Percentiles rank a stretch among this genome's conserved stretches.
Evolutionary conservation across 2,888 invertebrate genomes (phyloP).

Genomic region (Apodemia duryi): DNA sequence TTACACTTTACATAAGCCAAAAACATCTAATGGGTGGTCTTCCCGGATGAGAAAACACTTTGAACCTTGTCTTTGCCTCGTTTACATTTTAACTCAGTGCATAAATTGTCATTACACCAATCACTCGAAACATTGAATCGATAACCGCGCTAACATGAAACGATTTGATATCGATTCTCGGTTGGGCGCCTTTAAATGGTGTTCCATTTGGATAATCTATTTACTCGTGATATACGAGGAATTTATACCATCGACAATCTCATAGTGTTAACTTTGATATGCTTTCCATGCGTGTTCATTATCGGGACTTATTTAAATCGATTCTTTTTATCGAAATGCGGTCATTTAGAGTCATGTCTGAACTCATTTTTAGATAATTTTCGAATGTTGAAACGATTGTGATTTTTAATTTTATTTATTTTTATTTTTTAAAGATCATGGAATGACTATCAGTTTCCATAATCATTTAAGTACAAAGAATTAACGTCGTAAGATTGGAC

Average conservation of each 20-base stretch:
- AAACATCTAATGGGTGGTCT: slow-evolving; percentile 57
- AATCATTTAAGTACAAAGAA: not conserved
- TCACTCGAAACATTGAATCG: slow-evolving; percentile 64
- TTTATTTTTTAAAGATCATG: not conserved
- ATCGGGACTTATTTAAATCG: slow-evolving; percentile 13
- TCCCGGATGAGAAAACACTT: slow-evolving; percentile 49
- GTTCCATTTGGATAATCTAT: slow-evolving; percentile 37
- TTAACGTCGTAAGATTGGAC: no score
- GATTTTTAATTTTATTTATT: slow-evolving; percentile 1
- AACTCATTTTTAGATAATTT: slow-evolving; percentile 13
- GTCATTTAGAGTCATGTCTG: slow-evolving; percentile 11
- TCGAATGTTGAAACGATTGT: slow-evolving; percentile 4
- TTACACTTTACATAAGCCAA: slow-evolving; percentile 7
- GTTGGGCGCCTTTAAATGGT: slow-evolving; percentile 50
- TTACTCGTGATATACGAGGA: slow-evolving; percentile 28
- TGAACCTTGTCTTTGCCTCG: slow-evolving; percentile 53
- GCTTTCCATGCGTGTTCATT: slow-evolving; percentile 57
- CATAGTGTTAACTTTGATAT: slow-evolving; percentile 45
- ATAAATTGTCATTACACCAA: slow-evolving; percentile 75
- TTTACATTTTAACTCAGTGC: slow-evolving; percentile 66
- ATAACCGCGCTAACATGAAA: slow-evolving; percentile 37
- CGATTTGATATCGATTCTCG: slow-evolving; percentile 45
- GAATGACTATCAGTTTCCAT: not conserved
- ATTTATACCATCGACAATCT: slow-evolving; percentile 31
- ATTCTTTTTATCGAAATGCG: slow-evolving; percentile 12